Base-by-base conservation (phyloP, 2,888 invertebrate genomes). In the Drosophila picticornis region DNA sequence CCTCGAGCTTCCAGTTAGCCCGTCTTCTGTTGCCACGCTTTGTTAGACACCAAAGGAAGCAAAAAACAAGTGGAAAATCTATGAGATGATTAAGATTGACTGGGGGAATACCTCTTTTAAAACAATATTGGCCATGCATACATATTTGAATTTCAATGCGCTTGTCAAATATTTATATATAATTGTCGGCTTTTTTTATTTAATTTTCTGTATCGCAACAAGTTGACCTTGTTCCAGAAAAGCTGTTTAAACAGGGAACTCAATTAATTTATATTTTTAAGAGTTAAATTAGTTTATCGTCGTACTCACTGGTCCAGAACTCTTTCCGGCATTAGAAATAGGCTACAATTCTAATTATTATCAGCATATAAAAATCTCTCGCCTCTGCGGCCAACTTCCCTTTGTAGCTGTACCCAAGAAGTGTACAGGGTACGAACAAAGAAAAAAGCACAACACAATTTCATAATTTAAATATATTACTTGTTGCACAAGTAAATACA, bases 1-100 rank as follows among this genome's bases (percentile, higher is more conserved):
- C 40, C 6, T 3, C 9, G 31, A 40, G 31, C 25, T 40, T 29
- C 10, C 56, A 57, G 48, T 36, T 71, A 38, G 58, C 55, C 43
- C 38, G 51, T 60, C 59, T 65, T 43, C 53, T 31, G 55, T 65
- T 63, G 43, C 62, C 52, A 64, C 53, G 75, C 80, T 57, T 60
- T 62, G 62, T 27, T 53, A 50, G 46, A 48, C 61, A 72, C 53
- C 51, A 61, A 58, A 29, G 46, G 61, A 27, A 55, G 31, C 43
- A 51, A 64, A 32, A 25, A 29, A 29, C 29, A 16, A 56, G 36
- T 7, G 27, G 7, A 36, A 55, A 55, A 27, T 19, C 11, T 11
- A 16, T 19, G 19, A 16, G 2, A 46, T 2, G 40, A 40, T 46
- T 25, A 9, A 46, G 25, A 25, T 25, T 16, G 13, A 46, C 46